phyloP scores from a whole-genome alignment of 1,140 invertebrate species.

The Drosophila repleta region DNA sequence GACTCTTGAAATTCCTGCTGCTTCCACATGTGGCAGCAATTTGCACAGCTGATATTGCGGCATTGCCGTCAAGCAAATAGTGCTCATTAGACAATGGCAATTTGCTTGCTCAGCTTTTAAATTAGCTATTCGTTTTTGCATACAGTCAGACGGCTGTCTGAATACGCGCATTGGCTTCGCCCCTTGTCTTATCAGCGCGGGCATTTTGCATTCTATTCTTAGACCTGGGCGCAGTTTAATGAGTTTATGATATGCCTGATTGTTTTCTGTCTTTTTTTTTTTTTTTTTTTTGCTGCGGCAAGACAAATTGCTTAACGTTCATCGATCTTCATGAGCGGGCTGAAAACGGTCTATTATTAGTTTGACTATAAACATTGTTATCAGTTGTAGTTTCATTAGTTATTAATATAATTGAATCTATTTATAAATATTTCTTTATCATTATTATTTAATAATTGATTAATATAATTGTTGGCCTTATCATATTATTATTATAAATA shows the following conservation, averaged over 20 bases:
- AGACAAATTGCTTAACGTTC: conserved; percentile 12
- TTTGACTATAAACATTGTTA: too few relatives aligned
- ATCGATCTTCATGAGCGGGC: conserved; percentile 16
- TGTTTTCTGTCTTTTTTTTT: not conserved
- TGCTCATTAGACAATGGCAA: conserved; percentile 57
- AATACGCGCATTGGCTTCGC: not conserved
- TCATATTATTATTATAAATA: too few relatives aligned
- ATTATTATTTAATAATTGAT: too few relatives aligned
- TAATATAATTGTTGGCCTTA: too few relatives aligned
- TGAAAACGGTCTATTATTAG: not conserved
- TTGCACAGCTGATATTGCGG: conserved; percentile 42
- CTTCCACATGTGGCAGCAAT: conserved; percentile 15
- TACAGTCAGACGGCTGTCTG: conserved; percentile 9
- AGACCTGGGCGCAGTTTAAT: conserved; percentile 18
- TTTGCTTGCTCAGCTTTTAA: conserved; percentile 56
- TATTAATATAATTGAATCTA: too few relatives aligned
- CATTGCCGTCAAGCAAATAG: conserved; percentile 53
- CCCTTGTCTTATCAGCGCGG: conserved; percentile 29
- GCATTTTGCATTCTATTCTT: conserved; percentile 35
- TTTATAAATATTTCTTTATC: too few relatives aligned
- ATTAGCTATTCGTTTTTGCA: not conserved
- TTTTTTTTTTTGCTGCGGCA: not conserved
- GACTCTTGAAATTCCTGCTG: not conserved
- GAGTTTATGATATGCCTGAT: conserved; percentile 41
- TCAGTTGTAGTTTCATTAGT: too few relatives aligned